These are phyloP conservation scores for Diacarnus erythraeanus DNA, from an alignment of 37 sponge, comb jelly and placozoan genomes.

Conservation along the genomic window DNA sequence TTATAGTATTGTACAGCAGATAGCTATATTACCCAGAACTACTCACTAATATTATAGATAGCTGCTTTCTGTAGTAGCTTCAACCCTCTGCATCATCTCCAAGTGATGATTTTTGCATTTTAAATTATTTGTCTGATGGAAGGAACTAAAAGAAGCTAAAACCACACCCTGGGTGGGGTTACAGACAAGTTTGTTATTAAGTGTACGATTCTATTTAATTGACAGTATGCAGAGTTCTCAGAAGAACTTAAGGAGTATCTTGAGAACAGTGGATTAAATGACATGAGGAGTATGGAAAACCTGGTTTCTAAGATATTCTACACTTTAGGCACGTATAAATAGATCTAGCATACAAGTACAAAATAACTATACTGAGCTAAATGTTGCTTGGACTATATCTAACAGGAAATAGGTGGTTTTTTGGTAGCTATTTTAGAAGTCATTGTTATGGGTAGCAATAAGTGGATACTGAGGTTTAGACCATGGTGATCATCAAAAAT, in stretches of 20 bases:
- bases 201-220: background rate
- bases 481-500: too few species aligned
- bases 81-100: too few species aligned
- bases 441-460: too few species aligned
- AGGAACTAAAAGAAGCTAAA: background rate
- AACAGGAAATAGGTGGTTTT: too few species aligned
- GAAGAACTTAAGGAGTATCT: conserved; percentile 29
- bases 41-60: background rate
- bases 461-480: too few species aligned
- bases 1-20: background rate
- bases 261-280: conserved; percentile 32
- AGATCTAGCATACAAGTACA: background rate
- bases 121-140: too few species aligned
- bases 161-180: background rate
- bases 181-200: too few species aligned
- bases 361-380: too few species aligned
- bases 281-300: background rate
- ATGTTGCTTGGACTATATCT: too few species aligned
- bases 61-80: background rate
- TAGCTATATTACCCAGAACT: too few species aligned
- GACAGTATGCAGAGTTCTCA: conserved; percentile 57
- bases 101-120: too few species aligned
- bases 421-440: too few species aligned
- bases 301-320: background rate
- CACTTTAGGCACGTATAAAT: conserved; percentile 22